Base-by-base conservation (phyloP, 2,888 invertebrate genomes). In the Dasysyrphus tricinctus region DNA sequence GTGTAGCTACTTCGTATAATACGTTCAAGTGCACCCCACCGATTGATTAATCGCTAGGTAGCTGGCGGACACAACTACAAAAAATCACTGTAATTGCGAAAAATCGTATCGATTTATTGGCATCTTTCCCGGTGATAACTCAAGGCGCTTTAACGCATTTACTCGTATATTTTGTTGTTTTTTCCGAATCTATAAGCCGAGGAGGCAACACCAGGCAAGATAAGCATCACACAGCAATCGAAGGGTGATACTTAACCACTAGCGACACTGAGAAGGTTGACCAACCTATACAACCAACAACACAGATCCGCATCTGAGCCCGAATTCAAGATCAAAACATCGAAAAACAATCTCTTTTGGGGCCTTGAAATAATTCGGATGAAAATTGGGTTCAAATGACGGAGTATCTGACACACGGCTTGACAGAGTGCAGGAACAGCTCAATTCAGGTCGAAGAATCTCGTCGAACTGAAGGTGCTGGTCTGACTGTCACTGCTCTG, bases 391-490 rank as follows among this genome's bases (percentile, higher is more conserved):
- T 59, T 44, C 7, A 39, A 39, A 57, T 65, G 70, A 75, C 34
- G 75, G 72, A 32, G 51, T 67, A 14, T 56, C 34, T 74, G 61
- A 49, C 73, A 63, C 72, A 54, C 51, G 19, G 19, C 34, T 67
- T 44, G 65, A 61, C 39, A 29, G 51, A 14, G 39, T 49, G n/a
- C 47, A 56, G 57, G 67, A 80, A 80, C 80, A 86, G 78, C 85
- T 86, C 81, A 86, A 86, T 81, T 81, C 85, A 72, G 70, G 78
- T 65, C 81, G 81, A 81, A 86, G 85, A 81, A 81, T 86, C 85
- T 81, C 74, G 74, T 81, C 81, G 81, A 81, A 86, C 85, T 86
- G 81, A 86, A 47, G 78, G 61, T 51, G 51, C 57, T 81, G 85
- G n/a, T 59, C 57, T 70, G 37, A 56, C 39, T 69, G 74, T 65